Conservation (phyloP, 2,888 invertebrate species). For the Cantharis rufa region DNA sequence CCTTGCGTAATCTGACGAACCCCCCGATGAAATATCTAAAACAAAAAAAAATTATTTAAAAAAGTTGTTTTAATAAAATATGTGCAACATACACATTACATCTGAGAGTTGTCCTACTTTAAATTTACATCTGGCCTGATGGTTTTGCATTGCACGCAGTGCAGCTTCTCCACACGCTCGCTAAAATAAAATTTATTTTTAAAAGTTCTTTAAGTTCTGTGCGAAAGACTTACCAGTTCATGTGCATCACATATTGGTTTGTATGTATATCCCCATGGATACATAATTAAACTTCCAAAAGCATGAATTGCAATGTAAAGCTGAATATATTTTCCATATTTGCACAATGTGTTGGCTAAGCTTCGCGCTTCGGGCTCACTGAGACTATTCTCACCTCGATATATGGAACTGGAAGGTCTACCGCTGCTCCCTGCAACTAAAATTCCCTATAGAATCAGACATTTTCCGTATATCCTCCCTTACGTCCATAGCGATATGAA, state of each 20-base stretch:
- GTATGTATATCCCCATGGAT: constrained; percentile 38
- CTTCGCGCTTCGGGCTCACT: constrained; percentile 43
- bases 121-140: constrained; percentile 24
- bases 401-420: constrained; percentile 26
- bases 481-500: constrained; percentile 37
- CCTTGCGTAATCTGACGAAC: constrained; percentile 36
- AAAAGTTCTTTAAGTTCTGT: no score
- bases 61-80: background rate
- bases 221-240: constrained; percentile 33
- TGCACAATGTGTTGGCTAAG: constrained; percentile 37
- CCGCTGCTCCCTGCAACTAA: constrained; percentile 31
- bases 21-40: constrained; percentile 36
- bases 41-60: background rate
- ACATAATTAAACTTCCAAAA: constrained; percentile 38
- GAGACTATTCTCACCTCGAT: constrained; percentile 33
- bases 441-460: background rate
- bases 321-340: constrained; percentile 30
- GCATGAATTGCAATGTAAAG: constrained; percentile 39
- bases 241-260: constrained; percentile 21
- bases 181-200: constrained; percentile 21
- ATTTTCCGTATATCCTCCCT: background rate
- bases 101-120: constrained; percentile 34
- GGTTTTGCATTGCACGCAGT: constrained; percentile 26
- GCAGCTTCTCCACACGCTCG: constrained; percentile 28
- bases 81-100: constrained; percentile 33